These are phyloP conservation scores for Andrena trimmerana DNA, from an alignment of 2,888 invertebrate species.

Conservation along the genomic window DNA sequence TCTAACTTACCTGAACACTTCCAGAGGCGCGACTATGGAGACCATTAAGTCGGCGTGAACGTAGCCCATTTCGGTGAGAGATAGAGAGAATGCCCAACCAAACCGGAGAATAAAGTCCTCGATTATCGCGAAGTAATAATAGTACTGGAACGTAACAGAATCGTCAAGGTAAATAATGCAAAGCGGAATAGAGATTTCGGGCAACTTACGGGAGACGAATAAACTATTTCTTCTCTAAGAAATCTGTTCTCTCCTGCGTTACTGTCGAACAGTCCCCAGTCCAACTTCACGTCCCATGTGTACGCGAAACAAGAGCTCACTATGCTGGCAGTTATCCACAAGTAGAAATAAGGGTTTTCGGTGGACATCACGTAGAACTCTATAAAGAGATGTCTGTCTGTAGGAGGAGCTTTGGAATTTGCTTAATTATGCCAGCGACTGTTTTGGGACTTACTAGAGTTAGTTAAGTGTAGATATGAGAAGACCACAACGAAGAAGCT, in stretches of 20 bases:
- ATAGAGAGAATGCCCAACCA: conserved; percentile 96
- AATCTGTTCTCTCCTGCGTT: conserved; percentile 96
- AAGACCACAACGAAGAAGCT: conserved; percentile 98
- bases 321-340: conserved; percentile 95
- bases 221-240: conserved; percentile 97
- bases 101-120: conserved; percentile 98
- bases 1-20: conserved; percentile 92
- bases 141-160: conserved; percentile 87
- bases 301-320: conserved; percentile 97
- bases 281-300: conserved; percentile 99
- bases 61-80: conserved; percentile 92
- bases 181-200: not conserved
- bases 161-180: not conserved
- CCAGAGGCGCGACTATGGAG: conserved; percentile 93
- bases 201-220: conserved; percentile 92
- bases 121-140: conserved; percentile 98
- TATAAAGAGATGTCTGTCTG: conserved; percentile 77
- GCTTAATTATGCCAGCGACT: not conserved
- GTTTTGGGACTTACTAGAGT: conserved; percentile 86
- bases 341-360: conserved; percentile 94
- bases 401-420: not conserved
- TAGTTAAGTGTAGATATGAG: conserved; percentile 89
- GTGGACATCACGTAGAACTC: conserved; percentile 85
- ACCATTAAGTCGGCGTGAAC: conserved; percentile 93
- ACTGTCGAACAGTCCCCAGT: conserved; percentile 98